Evolutionary conservation across 2,113 vertebrate species (phyloP).

Genomic region (Nyctereutes procyonoides): DNA sequence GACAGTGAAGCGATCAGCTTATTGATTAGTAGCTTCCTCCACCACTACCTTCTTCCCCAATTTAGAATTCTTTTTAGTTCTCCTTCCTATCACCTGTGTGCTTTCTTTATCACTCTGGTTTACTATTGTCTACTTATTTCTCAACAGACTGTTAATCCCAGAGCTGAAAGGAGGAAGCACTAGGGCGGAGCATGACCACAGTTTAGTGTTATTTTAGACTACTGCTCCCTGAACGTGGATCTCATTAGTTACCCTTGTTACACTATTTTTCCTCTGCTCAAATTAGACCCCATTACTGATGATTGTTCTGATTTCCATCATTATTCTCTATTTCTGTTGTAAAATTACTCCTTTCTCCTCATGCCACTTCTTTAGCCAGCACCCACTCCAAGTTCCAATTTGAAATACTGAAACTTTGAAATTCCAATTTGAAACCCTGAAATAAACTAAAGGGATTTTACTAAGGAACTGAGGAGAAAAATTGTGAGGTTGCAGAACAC

Average conservation of each 20-base stretch:
- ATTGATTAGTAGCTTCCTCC: neutral
- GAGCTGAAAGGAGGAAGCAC: neutral
- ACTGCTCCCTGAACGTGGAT: neutral
- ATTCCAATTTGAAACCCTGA: neutral
- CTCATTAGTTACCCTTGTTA: neutral
- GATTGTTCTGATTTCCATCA: neutral
- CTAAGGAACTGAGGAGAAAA: neutral
- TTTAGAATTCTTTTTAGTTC: neutral
- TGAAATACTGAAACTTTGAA: neutral
- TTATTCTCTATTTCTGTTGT: neutral
- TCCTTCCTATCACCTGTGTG: neutral
- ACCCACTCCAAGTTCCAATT: neutral
- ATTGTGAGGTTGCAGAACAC: neutral
- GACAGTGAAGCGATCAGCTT: neutral
- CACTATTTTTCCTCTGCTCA: neutral
- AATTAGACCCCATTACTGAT: neutral
- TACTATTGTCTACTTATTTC: neutral
- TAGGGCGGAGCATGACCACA: neutral
- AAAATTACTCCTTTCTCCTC: neutral
- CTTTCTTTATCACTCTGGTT: neutral
- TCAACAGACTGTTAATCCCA: neutral
- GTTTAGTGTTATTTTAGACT: neutral
- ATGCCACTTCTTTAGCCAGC: neutral
- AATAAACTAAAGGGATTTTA: conserved; percentile 20
- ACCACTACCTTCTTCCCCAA: neutral